Percentiles rank a stretch among this genome's conserved stretches.
These are phyloP conservation scores for Sericinus montela DNA, from an alignment of 2,888 invertebrate genomes.

Conservation along the genomic window DNA sequence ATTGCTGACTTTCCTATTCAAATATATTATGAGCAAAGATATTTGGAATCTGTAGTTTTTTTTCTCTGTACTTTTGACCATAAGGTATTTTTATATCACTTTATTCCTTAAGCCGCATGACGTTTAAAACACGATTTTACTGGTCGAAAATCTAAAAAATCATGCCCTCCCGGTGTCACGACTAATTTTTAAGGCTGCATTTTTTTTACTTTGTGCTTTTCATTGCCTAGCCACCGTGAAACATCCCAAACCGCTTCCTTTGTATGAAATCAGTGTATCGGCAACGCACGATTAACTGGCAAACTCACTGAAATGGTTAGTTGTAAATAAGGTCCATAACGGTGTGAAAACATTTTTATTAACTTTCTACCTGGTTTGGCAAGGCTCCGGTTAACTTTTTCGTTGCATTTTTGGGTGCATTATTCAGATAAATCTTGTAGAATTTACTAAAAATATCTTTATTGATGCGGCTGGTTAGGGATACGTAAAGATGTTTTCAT, in stretches of 20 bases:
- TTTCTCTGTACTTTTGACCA: no score
- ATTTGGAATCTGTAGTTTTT: no score
- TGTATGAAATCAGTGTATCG: conserved; percentile 20
- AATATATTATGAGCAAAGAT: no score
- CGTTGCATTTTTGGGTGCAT: conserved; percentile 5
- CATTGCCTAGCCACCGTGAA: conserved; percentile 13
- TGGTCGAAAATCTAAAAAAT: conserved; percentile 11
- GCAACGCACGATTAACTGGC: conserved; percentile 23
- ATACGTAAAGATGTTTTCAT: no score
- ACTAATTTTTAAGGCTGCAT: conserved; percentile 1
- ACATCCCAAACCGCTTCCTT: conserved; percentile 18
- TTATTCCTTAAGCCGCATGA: no score
- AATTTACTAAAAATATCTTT: background rate
- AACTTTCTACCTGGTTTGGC: conserved; percentile 13
- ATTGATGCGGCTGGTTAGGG: no score
- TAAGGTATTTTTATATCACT: no score
- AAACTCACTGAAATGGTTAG: background rate
- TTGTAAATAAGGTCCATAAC: conserved; percentile 7
- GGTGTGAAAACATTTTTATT: background rate
- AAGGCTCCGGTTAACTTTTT: conserved; percentile 8
- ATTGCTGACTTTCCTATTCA: no score
- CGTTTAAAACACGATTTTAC: background rate
- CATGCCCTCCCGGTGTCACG: conserved; percentile 22
- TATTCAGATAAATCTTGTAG: background rate
- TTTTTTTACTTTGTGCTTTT: conserved; percentile 17